These are phyloP conservation scores for Saccostrea cuccullata DNA, from an alignment of 1,140 invertebrate species.

Conservation along the genomic window DNA sequence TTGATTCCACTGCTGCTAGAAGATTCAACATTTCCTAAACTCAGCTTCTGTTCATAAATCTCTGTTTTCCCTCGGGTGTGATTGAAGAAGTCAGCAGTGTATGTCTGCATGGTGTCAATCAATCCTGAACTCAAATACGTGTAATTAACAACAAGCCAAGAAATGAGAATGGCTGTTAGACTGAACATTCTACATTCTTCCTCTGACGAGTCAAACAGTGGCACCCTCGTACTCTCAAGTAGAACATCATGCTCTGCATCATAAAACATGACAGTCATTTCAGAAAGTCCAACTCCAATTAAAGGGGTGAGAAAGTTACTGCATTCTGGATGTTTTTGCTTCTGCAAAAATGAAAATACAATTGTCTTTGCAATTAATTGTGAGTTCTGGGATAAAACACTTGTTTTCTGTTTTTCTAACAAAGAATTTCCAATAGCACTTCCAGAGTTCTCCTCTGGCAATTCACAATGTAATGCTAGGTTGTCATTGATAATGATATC, in stretches of 20 bases:
- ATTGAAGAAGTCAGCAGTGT: not conserved
- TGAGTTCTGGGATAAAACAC: not conserved
- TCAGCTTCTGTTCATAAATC: constrained; percentile 37
- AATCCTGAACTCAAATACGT: constrained; percentile 21
- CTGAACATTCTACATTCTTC: not conserved
- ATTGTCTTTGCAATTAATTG: constrained; percentile 40
- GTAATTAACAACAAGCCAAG: constrained; percentile 31
- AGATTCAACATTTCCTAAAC: constrained; percentile 8
- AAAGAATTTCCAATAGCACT: not conserved
- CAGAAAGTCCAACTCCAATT: not conserved
- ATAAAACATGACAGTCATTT: constrained; percentile 34
- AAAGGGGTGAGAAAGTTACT: constrained; percentile 31
- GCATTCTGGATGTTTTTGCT: constrained; percentile 22
- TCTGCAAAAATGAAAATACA: constrained; percentile 49
- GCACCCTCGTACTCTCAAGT: constrained; percentile 19
- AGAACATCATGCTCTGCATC: constrained; percentile 48
- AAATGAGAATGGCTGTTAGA: not conserved
- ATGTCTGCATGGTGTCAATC: not conserved
- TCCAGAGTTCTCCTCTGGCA: not conserved
- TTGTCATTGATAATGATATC: constrained; percentile 38
- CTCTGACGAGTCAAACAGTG: not conserved
- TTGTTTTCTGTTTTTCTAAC: not conserved
- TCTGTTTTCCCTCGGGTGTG: not conserved
- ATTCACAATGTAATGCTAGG: not conserved
- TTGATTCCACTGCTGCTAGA: not conserved